Percentiles rank a stretch among this genome's conserved stretches.
phyloP scores from a whole-genome alignment of 2,888 invertebrate genomes.

The Brenthis hecate region DNA sequence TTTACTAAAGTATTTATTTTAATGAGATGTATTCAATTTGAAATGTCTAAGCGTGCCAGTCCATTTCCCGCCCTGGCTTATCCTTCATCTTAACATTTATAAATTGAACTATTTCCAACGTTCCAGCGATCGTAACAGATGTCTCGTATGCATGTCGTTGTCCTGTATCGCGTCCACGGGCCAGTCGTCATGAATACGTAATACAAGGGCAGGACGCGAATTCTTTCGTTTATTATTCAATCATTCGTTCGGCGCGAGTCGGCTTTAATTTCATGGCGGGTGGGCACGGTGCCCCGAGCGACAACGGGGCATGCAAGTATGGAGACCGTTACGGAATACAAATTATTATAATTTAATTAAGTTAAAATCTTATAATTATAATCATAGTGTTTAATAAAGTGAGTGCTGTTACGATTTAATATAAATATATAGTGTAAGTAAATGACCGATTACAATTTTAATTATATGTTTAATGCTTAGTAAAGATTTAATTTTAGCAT shows the following conservation, averaged over 20 bases:
- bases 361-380: no score
- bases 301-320: slow-evolving; percentile 56
- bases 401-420: no score
- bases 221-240: slow-evolving; percentile 83
- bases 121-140: slow-evolving; percentile 44
- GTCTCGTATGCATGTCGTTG: slow-evolving; percentile 50
- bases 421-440: no score
- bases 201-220: slow-evolving; percentile 80
- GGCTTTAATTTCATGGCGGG: slow-evolving; percentile 82
- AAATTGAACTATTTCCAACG: slow-evolving; percentile 17
- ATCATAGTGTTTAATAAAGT: no score
- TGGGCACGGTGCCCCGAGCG: slow-evolving; percentile 75
- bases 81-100: slow-evolving; percentile 9
- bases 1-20: no score
- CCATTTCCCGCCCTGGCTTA: neutral
- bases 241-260: slow-evolving; percentile 82
- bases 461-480: no score
- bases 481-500: no score
- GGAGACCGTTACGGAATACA: slow-evolving; percentile 50
- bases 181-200: slow-evolving; percentile 81
- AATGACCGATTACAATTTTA: no score
- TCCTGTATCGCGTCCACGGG: slow-evolving; percentile 57
- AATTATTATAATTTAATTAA: neutral
- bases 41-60: neutral
- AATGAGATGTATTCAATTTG: no score